phyloP scores from a whole-genome alignment of 2,113 vertebrate species.

The Rostratula benghalensis region DNA sequence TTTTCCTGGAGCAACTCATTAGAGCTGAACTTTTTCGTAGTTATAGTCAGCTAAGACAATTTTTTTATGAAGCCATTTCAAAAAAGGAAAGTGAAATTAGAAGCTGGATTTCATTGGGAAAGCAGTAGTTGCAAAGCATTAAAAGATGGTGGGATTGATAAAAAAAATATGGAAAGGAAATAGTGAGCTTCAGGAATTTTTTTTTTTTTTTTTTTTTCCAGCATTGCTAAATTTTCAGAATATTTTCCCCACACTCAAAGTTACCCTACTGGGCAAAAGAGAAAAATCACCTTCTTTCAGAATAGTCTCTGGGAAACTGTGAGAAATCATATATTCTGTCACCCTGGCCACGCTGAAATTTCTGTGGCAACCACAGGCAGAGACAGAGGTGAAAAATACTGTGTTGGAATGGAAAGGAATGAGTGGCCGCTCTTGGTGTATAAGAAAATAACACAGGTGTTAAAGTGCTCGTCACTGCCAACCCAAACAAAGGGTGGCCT shows the following conservation, averaged over 20 bases:
- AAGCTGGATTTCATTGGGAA: background rate
- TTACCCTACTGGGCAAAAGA: background rate
- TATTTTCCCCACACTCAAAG: background rate
- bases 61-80: background rate
- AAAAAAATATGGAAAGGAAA: background rate
- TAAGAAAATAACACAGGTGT: slow-evolving; percentile 45
- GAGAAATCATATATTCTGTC: background rate
- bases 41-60: background rate
- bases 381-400: slow-evolving; percentile 4
- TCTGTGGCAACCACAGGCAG: background rate
- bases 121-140: background rate
- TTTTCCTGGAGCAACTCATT: background rate
- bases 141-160: background rate
- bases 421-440: background rate
- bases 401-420: background rate
- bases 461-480: slow-evolving; percentile 35
- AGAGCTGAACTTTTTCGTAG: background rate
- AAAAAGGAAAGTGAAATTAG: background rate
- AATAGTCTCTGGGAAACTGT: background rate
- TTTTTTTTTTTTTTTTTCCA: fast-evolving
- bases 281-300: background rate
- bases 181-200: background rate
- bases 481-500: slow-evolving; percentile 48
- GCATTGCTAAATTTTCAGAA: background rate
- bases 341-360: background rate